These are phyloP conservation scores for Megaptera novaeangliae DNA, from an alignment of 2,113 vertebrate species.

Conservation along the genomic window DNA sequence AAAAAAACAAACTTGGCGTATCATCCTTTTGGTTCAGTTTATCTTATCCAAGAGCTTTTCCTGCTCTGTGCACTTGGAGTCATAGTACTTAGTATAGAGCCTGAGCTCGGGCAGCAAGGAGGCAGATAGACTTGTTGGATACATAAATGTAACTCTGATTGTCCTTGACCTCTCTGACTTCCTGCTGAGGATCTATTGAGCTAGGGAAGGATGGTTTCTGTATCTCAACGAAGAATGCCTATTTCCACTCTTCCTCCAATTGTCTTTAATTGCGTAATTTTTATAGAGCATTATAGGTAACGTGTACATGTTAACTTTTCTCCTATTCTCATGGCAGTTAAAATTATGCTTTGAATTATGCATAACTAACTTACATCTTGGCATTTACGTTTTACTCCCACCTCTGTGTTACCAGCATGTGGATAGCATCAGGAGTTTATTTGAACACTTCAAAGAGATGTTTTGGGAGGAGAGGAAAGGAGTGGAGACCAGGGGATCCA, in stretches of 20 bases:
- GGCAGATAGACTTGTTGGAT: not conserved
- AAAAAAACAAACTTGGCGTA: not conserved
- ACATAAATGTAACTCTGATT: not conserved
- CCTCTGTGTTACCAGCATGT: not conserved
- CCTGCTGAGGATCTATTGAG: not conserved
- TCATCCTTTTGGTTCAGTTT: not conserved
- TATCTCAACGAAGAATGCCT: not conserved
- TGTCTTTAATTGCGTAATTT: not conserved
- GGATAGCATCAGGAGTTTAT: not conserved
- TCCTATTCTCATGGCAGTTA: not conserved
- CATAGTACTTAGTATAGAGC: not conserved
- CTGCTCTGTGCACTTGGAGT: not conserved
- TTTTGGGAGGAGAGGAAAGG: not conserved
- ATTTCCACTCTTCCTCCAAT: not conserved
- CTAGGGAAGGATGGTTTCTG: not conserved
- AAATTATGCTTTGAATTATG: not conserved
- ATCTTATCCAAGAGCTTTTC: not conserved
- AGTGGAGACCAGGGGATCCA: not conserved
- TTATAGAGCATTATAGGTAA: not conserved
- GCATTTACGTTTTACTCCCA: not conserved
- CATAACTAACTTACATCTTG: not conserved
- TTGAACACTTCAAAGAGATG: not conserved
- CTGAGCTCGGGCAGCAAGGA: not conserved
- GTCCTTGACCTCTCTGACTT: not conserved
- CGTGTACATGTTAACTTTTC: not conserved